Conservation (phyloP, 2,888 invertebrate genomes). For the Diadegma fenestrale region DNA sequence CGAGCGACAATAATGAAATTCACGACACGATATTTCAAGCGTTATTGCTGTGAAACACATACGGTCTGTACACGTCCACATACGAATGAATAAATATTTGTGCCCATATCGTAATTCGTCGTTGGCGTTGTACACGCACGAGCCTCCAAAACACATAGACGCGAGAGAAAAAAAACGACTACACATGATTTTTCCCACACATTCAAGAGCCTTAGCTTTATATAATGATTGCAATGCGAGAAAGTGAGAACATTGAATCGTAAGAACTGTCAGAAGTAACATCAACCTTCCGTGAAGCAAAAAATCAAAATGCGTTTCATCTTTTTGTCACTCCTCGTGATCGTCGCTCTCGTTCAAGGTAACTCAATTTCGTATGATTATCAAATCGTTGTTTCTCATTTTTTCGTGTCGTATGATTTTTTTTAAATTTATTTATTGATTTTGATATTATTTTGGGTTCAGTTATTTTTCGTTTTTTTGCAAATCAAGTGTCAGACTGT, state of each 20-base stretch:
- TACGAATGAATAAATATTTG: constrained; percentile 11
- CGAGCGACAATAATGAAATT: constrained; percentile 60
- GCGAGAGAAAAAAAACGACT: constrained; percentile 3
- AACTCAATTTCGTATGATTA: background rate
- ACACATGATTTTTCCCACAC: background rate
- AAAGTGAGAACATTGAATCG: constrained; percentile 80
- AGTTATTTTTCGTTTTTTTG: background rate
- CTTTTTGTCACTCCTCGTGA: constrained; percentile 58
- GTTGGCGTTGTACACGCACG: constrained; percentile 49
- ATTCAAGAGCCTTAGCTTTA: constrained; percentile 74
- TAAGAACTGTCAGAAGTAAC: constrained; percentile 76
- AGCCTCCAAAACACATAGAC: constrained; percentile 39
- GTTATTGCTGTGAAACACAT: constrained; percentile 4
- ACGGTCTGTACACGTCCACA: constrained; percentile 12
- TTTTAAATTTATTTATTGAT: background rate
- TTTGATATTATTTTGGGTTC: background rate
- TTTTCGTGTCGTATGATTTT: background rate
- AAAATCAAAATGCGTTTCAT: constrained; percentile 71
- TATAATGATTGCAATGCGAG: constrained; percentile 77
- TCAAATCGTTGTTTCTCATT: background rate
- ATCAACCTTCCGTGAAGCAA: constrained; percentile 52
- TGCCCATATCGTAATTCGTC: constrained; percentile 25
- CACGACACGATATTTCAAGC: constrained; percentile 48
- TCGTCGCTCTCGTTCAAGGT: constrained; percentile 72
- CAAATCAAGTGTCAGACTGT: background rate